phyloP scores from a whole-genome alignment of 2,113 vertebrate species.

The Cephalopholis sonnerati region DNA sequence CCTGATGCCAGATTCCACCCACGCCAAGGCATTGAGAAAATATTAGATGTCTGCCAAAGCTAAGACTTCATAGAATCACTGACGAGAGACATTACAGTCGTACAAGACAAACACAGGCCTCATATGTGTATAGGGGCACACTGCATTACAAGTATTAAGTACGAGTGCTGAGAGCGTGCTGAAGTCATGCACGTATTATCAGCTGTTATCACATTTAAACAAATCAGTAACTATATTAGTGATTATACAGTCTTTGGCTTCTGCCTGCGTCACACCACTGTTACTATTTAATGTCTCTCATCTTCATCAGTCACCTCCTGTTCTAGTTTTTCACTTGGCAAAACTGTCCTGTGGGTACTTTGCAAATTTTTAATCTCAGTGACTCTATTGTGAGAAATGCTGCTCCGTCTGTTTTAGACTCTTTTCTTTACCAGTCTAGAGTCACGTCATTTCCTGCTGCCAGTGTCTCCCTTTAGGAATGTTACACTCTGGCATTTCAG shows the following conservation, averaged over 20 bases:
- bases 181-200: background rate
- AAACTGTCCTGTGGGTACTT: background rate
- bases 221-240: background rate
- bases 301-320: background rate
- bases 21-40: background rate
- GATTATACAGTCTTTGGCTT: background rate
- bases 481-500: constrained; percentile 43
- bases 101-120: background rate
- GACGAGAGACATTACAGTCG: background rate
- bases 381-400: background rate
- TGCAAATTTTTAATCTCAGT: background rate
- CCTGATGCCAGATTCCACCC: background rate
- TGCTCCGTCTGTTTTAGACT: background rate
- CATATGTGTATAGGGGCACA: background rate
- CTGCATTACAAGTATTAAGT: background rate
- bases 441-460: background rate
- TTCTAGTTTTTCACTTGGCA: background rate
- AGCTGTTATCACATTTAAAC: background rate
- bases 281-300: background rate
- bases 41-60: constrained; percentile 9
- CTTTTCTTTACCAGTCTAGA: background rate
- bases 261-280: background rate
- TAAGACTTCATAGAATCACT: background rate
- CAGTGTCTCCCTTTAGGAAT: constrained; percentile 42
- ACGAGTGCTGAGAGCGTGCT: background rate